phyloP scores from a whole-genome alignment of 1,140 invertebrate species.

The Odontomachus brunneus region DNA sequence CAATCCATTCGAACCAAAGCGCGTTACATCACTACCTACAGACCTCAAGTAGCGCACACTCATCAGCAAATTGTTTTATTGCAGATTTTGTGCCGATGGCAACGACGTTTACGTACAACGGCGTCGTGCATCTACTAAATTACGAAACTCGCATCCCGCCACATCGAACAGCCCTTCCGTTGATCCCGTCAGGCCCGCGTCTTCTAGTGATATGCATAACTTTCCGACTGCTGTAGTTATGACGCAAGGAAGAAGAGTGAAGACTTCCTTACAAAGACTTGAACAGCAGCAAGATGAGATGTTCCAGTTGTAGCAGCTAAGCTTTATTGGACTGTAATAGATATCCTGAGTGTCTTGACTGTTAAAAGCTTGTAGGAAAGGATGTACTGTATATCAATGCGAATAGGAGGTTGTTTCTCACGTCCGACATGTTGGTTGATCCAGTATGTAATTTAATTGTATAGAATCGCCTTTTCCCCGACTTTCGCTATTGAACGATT shows the following conservation, averaged over 20 bases:
- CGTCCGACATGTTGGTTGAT: constrained; percentile 57
- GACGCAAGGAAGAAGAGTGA: constrained; percentile 91
- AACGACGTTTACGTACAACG: constrained; percentile 85
- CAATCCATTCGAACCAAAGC: neutral
- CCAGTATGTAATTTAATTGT: constrained; percentile 53
- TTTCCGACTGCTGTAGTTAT: constrained; percentile 89
- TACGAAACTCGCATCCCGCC: constrained; percentile 85
- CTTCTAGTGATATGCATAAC: constrained; percentile 80
- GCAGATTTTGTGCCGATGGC: constrained; percentile 86
- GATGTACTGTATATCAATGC: constrained; percentile 63
- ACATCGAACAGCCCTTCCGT: constrained; percentile 76
- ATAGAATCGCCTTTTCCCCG: neutral
- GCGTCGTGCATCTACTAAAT: constrained; percentile 85
- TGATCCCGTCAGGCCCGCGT: constrained; percentile 80
- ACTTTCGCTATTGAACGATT: constrained; percentile 17
- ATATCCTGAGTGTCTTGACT: constrained; percentile 52
- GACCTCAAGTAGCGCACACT: no score
- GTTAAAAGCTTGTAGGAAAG: constrained; percentile 66
- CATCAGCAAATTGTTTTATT: neutral
- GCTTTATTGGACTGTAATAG: constrained; percentile 66
- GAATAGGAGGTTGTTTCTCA: constrained; percentile 62
- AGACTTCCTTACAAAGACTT: constrained; percentile 91
- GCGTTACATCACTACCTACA: no score
- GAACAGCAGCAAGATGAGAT: constrained; percentile 94
- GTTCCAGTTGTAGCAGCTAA: constrained; percentile 93